Conservation (phyloP, 2,113 vertebrate genomes). For the Echinops telfairi region DNA sequence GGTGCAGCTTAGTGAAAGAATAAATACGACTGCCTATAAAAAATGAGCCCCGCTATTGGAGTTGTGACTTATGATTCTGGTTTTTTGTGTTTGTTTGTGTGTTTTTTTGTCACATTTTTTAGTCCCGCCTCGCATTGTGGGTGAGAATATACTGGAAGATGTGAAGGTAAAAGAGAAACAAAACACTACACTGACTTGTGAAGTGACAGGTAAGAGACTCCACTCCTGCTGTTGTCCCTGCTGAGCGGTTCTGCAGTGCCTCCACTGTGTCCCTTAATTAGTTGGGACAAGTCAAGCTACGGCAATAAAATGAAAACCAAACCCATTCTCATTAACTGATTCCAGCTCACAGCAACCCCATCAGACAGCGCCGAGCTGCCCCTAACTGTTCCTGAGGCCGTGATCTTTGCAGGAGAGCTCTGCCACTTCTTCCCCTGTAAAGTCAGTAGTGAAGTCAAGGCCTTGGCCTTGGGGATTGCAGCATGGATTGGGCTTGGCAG, state of each 20-base stretch:
- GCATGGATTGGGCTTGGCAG: neutral
- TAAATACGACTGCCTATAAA: neutral
- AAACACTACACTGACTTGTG: conserved; percentile 91
- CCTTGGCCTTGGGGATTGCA: neutral
- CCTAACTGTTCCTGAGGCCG: neutral
- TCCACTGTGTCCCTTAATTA: neutral
- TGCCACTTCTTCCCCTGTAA: neutral
- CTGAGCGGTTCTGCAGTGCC: neutral
- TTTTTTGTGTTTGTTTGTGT: too few relatives aligned
- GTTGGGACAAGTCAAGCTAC: neutral
- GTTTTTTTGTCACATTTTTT: neutral
- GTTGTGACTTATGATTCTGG: neutral
- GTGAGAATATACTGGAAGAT: conserved; percentile 90
- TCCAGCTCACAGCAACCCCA: neutral
- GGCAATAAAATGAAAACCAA: neutral
- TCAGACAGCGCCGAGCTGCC: neutral
- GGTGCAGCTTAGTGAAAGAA: neutral
- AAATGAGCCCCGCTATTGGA: neutral
- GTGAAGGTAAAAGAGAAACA: conserved; percentile 95
- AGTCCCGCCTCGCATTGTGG: conserved; percentile 93
- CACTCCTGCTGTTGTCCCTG: neutral
- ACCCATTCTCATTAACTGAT: neutral
- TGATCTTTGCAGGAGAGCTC: neutral
- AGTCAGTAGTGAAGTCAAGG: too few relatives aligned
- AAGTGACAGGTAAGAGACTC: conserved; percentile 91